A percentile compares a stretch with the other conserved stretches of the same genome.
Conservation (phyloP, 2,888 invertebrate genomes). For the Euzetes globulus region DNA sequence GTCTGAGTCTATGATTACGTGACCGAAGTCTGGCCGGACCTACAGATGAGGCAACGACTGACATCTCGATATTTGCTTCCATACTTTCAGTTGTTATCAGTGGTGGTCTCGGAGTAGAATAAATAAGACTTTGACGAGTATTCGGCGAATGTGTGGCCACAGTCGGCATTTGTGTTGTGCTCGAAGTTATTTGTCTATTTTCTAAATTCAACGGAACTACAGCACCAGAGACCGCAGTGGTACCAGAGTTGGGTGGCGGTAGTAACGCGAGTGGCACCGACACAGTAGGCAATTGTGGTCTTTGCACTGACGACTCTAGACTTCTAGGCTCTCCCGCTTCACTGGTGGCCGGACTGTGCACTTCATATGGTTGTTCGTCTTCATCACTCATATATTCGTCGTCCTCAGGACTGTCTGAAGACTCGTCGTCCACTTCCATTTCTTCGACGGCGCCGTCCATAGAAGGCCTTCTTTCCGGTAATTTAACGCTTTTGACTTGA, state of each 20-base stretch:
- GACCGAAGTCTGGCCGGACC: conserved; percentile 36
- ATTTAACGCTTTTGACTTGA: conserved; percentile 33
- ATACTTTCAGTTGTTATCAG: background rate
- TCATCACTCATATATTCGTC: conserved; percentile 39
- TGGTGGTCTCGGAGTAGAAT: background rate
- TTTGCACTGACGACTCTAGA: conserved; percentile 10
- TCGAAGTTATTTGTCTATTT: background rate
- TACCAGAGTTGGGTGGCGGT: conserved; percentile 33
- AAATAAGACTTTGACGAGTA: background rate
- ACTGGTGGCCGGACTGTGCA: conserved; percentile 26
- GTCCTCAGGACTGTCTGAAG: conserved; percentile 36
- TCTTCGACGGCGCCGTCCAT: conserved; percentile 44
- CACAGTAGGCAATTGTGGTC: conserved; percentile 42
- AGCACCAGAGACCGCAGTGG: background rate
- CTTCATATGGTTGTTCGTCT: conserved; percentile 39
- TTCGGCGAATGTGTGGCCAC: background rate
- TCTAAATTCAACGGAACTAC: conserved; percentile 24
- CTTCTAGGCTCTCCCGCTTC: conserved; percentile 13
- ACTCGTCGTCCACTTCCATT: conserved; percentile 58
- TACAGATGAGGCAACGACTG: conserved; percentile 38
- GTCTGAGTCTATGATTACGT: conserved; percentile 37
- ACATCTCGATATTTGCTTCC: conserved; percentile 31
- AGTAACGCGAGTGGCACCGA: conserved; percentile 39
- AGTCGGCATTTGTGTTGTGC: too few relatives aligned
- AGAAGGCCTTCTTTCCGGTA: conserved; percentile 5